phyloP scores from a whole-genome alignment of 2,113 vertebrate genomes.

The Cervus canadensis region DNA sequence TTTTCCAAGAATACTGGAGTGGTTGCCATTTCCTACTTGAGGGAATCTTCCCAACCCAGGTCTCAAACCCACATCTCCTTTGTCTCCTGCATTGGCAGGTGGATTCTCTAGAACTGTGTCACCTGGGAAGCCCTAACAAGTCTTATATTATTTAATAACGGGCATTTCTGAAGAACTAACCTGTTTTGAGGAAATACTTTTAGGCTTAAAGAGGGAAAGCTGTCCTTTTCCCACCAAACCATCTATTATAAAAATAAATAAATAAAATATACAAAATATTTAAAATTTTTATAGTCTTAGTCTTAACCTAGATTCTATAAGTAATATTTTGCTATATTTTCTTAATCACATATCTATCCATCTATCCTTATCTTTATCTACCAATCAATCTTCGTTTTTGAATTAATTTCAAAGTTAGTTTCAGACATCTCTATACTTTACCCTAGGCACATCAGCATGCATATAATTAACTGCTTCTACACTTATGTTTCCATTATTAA shows the following conservation, averaged over 20 bases:
- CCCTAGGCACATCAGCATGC: neutral
- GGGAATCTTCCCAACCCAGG: neutral
- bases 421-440: neutral
- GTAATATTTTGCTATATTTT: neutral
- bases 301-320: neutral
- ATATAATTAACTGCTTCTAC: neutral
- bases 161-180: neutral
- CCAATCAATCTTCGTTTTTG: neutral
- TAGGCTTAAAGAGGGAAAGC: neutral
- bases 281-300: neutral
- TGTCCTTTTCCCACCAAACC: neutral
- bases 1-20: neutral
- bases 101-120: neutral
- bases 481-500: neutral
- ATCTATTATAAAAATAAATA: neutral
- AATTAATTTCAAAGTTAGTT: slow-evolving; percentile 2
- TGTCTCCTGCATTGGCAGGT: neutral
- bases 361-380: neutral
- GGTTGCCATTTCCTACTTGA: neutral
- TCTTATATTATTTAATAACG: neutral
- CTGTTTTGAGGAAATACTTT: neutral
- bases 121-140: neutral
- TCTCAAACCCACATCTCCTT: neutral
- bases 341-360: neutral
- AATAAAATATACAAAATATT: neutral